phyloP scores from a whole-genome alignment of 2,113 vertebrate genomes.

The Argyrosomus japonicus region DNA sequence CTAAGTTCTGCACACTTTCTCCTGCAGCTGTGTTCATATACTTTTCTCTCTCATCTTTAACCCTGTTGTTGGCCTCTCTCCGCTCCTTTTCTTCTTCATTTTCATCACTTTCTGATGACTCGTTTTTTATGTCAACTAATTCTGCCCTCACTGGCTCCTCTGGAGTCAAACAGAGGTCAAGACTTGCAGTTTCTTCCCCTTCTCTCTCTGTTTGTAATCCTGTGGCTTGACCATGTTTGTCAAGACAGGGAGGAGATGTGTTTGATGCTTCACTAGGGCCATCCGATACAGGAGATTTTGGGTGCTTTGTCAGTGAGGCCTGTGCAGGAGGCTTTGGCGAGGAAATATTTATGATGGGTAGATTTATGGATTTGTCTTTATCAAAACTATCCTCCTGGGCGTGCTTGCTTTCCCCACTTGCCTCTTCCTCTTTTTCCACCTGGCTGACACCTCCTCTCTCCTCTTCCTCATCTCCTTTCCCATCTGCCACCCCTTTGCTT shows the following conservation, averaged over 20 bases:
- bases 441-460: slow-evolving; percentile 23
- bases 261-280: slow-evolving; percentile 12
- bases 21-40: slow-evolving; percentile 1
- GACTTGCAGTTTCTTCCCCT: background rate
- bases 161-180: slow-evolving; percentile 44
- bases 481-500: slow-evolving; percentile 50
- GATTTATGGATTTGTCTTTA: slow-evolving; percentile 73
- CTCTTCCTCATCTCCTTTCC: slow-evolving; percentile 43
- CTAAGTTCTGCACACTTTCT: slow-evolving; percentile 21
- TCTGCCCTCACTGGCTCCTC: slow-evolving; percentile 79
- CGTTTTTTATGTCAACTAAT: slow-evolving; percentile 83
- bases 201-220: background rate
- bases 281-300: slow-evolving; percentile 37
- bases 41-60: slow-evolving; percentile 23
- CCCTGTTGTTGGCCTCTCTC: slow-evolving; percentile 29
- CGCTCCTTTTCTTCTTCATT: slow-evolving; percentile 73
- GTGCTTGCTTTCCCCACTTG: slow-evolving; percentile 61
- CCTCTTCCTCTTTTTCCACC: slow-evolving; percentile 46
- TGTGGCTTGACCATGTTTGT: slow-evolving; percentile 12
- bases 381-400: slow-evolving; percentile 77
- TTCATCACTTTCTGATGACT: slow-evolving; percentile 87
- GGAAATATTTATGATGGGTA: slow-evolving; percentile 50
- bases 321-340: slow-evolving; percentile 19
- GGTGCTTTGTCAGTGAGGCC: slow-evolving; percentile 25
- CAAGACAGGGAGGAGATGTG: slow-evolving; percentile 11